Conservation (phyloP, 2,888 invertebrate genomes). For the Rhopalosiphum nymphaeae region DNA sequence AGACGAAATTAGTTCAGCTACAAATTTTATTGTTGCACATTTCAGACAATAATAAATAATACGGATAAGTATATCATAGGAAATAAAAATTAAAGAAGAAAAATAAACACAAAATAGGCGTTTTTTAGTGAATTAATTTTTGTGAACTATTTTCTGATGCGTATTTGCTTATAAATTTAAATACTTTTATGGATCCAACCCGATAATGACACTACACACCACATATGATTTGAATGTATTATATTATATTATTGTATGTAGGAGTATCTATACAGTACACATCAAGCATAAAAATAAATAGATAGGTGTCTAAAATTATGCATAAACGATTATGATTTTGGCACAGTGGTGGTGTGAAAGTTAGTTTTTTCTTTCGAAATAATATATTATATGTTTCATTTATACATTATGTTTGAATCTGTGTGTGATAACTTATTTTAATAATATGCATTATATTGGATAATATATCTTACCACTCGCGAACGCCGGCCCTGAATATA, state of each 20-base stretch:
- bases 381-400: neutral
- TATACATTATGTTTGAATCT: neutral
- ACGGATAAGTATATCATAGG: neutral
- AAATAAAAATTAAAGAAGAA: neutral
- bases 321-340: conserved; percentile 1
- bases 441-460: neutral
- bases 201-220: neutral
- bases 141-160: neutral
- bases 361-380: neutral
- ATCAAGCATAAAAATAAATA: neutral
- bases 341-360: conserved; percentile 19
- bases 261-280: neutral
- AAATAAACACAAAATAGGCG: neutral
- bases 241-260: neutral
- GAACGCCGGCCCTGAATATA: neutral
- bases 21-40: neutral
- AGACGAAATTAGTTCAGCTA: neutral
- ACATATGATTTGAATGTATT: neutral
- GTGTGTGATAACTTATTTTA: neutral
- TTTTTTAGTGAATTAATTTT: too few species aligned
- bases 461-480: neutral
- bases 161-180: neutral
- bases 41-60: neutral
- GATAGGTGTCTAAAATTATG: neutral
- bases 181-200: neutral